Base-by-base conservation (phyloP, 2,113 vertebrate species). In the Sprattus sprattus region DNA sequence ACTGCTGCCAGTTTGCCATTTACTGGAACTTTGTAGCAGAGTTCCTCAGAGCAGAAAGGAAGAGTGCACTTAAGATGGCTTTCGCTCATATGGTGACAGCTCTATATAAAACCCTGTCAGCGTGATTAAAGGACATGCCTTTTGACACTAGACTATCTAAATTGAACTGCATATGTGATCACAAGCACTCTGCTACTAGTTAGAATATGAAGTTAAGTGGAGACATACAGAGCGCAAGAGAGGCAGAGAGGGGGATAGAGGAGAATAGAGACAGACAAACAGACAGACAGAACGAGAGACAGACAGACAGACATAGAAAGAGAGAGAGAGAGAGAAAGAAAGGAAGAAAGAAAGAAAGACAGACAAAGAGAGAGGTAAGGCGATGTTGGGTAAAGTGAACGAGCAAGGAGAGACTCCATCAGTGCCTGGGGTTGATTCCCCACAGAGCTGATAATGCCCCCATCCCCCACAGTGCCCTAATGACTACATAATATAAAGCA, bases 401-500 rank as follows among this genome's bases (percentile, higher is more conserved):
- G 46, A 46, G 45, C 6, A 4, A 60, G 8, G 86, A 47, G 50
- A 60, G 86, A 45, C 46, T 87, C 49, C 28, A 64, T 71, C 16
- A 81, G 44, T 57, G 87, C 85, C 86, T 16, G 49, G 84, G 81
- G 83, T 84, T 18, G 75, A 82, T 75, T 88, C 81, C 64, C 83
- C 60, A 81, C 39, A n/a, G 49, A 25, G 81, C 50, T 60, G 54
- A 85, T 78, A 81, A 81, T 45, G 20, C 46, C 44, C 46, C 84
- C 85, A 22, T 57, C 80, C 28, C 54, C 64, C 75, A 67, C 57
- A 25, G 67, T 89, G 87, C 86, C 88, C 88, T 91, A 92, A 93
- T 87, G 85, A 49, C 90, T 90, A 80, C 87, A 88, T 93, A 95
- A 95, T 93, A 92, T 93, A 94, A 93, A 85, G 89, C 94, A 94